Percentiles rank a stretch among this genome's conserved stretches.
Evolutionary conservation across 2,797 vertebrate genomes (phyloP).

Genomic region (Xiphophorus birchmanni): DNA sequence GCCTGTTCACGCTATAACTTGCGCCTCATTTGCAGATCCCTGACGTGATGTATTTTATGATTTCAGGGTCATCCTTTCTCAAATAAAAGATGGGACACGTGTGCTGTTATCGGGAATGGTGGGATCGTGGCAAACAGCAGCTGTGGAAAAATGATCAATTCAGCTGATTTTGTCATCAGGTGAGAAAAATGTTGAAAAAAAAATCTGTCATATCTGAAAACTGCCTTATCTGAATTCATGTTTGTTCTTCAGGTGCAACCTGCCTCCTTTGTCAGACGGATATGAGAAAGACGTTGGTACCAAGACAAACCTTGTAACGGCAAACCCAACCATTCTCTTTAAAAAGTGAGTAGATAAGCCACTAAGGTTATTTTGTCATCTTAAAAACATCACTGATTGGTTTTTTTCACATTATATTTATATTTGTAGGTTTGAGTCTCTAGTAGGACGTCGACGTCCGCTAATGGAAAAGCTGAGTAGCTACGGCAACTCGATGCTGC

Average conservation of each 20-base stretch:
- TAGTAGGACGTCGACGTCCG: conserved; percentile 80
- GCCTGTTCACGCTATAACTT: neutral
- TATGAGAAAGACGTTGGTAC: conserved; percentile 81
- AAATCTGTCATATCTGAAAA: neutral
- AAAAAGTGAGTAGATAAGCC: neutral
- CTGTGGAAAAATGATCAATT: conserved; percentile 89
- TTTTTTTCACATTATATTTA: conserved; percentile 2
- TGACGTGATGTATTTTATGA: neutral
- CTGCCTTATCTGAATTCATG: neutral
- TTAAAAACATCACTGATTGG: neutral
- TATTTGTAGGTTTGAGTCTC: conserved; percentile 81
- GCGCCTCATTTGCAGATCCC: neutral
- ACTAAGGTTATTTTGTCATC: neutral
- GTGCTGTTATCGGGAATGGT: conserved; percentile 92
- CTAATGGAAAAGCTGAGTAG: conserved; percentile 83
- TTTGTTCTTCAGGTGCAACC: conserved; percentile 86
- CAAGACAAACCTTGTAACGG: conserved; percentile 21
- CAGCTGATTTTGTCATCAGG: conserved; percentile 91
- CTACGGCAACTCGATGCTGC: conserved; percentile 81
- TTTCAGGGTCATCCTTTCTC: conserved; percentile 73
- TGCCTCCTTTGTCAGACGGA: conserved; percentile 84
- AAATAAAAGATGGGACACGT: conserved; percentile 79
- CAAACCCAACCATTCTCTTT: conserved; percentile 22
- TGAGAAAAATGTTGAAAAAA: conserved; percentile 43
- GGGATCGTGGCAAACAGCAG: conserved; percentile 88